Percentiles rank a stretch among this genome's conserved stretches.
These are phyloP conservation scores for Tetrao urogallus DNA, from an alignment of 2,113 vertebrate species.

Conservation along the genomic window DNA sequence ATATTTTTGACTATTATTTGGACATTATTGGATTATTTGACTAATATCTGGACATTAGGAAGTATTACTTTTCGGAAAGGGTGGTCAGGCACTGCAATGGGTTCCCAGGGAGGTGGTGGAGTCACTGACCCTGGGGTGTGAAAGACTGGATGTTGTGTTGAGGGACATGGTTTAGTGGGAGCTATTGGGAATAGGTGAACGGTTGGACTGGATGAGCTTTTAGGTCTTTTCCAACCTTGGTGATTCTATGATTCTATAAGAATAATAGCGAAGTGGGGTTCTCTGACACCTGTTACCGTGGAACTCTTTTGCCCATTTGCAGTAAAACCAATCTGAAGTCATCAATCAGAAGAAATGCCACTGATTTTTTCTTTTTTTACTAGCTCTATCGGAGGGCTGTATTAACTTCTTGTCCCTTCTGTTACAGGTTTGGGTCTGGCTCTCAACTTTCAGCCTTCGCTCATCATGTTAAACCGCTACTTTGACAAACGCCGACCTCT, in stretches of 20 bases:
- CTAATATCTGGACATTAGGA: too few relatives aligned
- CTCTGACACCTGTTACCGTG: background rate
- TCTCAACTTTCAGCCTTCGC: constrained; percentile 95
- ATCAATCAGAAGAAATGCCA: background rate
- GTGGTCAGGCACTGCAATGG: too few relatives aligned
- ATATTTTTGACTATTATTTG: too few relatives aligned
- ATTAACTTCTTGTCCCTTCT: background rate
- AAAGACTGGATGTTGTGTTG: too few relatives aligned
- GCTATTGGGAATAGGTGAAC: too few relatives aligned
- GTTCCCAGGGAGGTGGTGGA: too few relatives aligned
- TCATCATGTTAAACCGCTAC: constrained; percentile 97
- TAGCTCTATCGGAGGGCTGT: background rate
- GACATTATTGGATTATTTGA: too few relatives aligned
- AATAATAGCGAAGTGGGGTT: background rate
- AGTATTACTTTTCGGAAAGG: too few relatives aligned
- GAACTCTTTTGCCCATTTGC: background rate
- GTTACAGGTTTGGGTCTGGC: constrained; percentile 90
- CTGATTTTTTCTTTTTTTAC: background rate
- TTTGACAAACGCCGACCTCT: constrained; percentile 91
- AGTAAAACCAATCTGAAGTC: background rate
- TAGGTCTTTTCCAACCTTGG: too few relatives aligned
- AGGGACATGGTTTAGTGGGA: too few relatives aligned
- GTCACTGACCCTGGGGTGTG: too few relatives aligned
- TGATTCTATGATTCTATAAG: background rate
- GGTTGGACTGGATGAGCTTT: too few relatives aligned